Evolutionary conservation across 2,113 vertebrate genomes (phyloP), one percentile per base, ranked within the genome.

Genomic region (Dendropsophus ebraccatus): DNA sequence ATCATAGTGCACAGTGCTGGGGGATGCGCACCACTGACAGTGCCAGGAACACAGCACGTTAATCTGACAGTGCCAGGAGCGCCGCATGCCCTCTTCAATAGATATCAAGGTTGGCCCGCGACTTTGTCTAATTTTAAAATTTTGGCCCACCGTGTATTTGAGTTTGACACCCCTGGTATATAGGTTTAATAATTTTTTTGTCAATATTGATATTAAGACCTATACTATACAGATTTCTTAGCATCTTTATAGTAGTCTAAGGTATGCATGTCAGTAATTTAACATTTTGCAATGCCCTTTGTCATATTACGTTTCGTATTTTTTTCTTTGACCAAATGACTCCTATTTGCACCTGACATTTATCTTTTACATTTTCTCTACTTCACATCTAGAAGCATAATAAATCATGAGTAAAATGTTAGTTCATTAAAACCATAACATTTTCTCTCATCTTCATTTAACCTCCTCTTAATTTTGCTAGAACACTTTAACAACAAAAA

Each of bases 281-380:
- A 37, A n/a, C 32, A 35, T n/a, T 74, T 56, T 74, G 16, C 10
- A 41, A 58, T 83, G 82, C 49, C 69, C 69, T 75, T 84, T 84
- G 49, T 84, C 52, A 84, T 60, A 84, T 74, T 84, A 84, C 58
- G 50, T 30, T 75, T 84, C 35, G 30, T 74, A 75, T 58, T 74
- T 56, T 58, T 62, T 60, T 32, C 12, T 47, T 45, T 84, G 70
- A 84, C 82, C 82, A 84, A 56, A 37, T 84, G 70, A 84, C 82
- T 60, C 82, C 54, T 84, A 84, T 84, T 84, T 84, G 82, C 82
- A 84, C 69, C 82, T 84, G 82, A 84, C 82, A 84, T 84, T 84
- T 84, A 74, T 84, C 82, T 74, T 74, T 74, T 60, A 73, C n/a
- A 84, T 73, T 84, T 84, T 74, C 14, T 60, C 52, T 75, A 56